Evolutionary conservation across 2,888 invertebrate species (phyloP), one percentile per base, ranked within the genome.

Genomic region (Aspidapion aeneum): DNA sequence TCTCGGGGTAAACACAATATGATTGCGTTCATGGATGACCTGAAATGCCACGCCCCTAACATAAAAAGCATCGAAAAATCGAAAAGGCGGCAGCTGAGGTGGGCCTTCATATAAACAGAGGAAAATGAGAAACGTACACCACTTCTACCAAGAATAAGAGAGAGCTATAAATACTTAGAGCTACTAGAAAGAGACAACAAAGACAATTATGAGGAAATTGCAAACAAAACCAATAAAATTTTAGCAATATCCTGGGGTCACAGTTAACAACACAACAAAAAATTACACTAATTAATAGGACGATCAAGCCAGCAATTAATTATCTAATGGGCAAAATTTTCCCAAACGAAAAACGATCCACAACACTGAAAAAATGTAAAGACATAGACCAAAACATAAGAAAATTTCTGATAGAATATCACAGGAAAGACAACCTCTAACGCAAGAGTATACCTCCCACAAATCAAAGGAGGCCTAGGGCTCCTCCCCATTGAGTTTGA

Each of bases 151-250:
- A 17, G 54, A 21, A 51, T 68, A 1, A 18, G 65, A 18, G 57
- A 63, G 12, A 59, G 60, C 21, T 65, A 65, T 55, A 63, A 63
- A 51, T 65, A 65, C 35, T 59, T 65, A n/a, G 65, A 62, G 16
- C 59, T 65, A 1, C 57, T 58, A n/a, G 64, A 64, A 19, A 21
- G 58, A 54, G 55, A 64, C 58, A 64, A 62, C 1, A n/a, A 12
- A 18, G 18, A 1, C 1, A 67, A 67, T 21, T 63, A 48, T 21
- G 57, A 58, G 1, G 62, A 2, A 21, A 60, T 66, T 0, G 49
- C 20, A 16, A 20, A 60, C 20, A 21, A 54, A 18, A 21, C 3
- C 12, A 35, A n/a, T n/a, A n/a, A n/a, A n/a, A n/a, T n/a, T n/a
- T n/a, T n/a, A n/a, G n/a, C n/a, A n/a, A n/a, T n/a, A 58, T 64